Evolutionary conservation across 2,797 vertebrate species (phyloP), one percentile per base, ranked within the genome.

Genomic region (Eutrigla gurnardus): DNA sequence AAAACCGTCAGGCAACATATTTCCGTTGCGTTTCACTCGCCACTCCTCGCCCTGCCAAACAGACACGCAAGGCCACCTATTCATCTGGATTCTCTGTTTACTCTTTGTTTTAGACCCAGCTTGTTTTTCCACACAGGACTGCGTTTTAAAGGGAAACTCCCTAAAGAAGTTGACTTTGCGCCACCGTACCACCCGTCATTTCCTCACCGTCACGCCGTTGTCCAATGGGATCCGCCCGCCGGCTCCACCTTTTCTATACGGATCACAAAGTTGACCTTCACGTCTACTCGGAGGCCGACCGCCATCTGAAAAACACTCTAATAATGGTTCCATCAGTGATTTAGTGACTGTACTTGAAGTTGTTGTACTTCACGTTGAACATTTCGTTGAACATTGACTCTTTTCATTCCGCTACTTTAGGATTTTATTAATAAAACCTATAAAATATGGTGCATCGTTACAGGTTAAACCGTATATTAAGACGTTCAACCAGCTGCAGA

Each of bases 81-180:
- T 87, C 84, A 88, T 80, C 79, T 40, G 33, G 54, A 67, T 72
- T 25, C 25, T 25, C 42, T 81, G 77, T 81, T 77, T 70, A 54
- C 70, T 86, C 75, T 91, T 86, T 85, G 63, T 87, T 86, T 88
- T 62, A 75, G 59, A 74, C 66, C 60, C 54, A 4, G 63, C 73
- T 80, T 88, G 89, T 89, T 89, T 89, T 91, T 81, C 68, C 79
- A 89, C 79, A 89, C 77, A 72, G 82, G 70, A 14, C 46, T 4
- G 4, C 65, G 4, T 78, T 86, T 89, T 52, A 77, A 64, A 86
- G 55, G 88, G 84, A 78, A 90, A 91, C 88, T 88, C 90, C 87
- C 89, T 25, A 3, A 10, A 58, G 50, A 77, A 72, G 87, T 91
- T 89, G 85, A 83, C 86, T 92, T 82, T 86, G 91, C 82, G 83